Evolutionary conservation across 2,113 vertebrate genomes (phyloP).

Genomic region (Brachionichthys hirsutus): DNA sequence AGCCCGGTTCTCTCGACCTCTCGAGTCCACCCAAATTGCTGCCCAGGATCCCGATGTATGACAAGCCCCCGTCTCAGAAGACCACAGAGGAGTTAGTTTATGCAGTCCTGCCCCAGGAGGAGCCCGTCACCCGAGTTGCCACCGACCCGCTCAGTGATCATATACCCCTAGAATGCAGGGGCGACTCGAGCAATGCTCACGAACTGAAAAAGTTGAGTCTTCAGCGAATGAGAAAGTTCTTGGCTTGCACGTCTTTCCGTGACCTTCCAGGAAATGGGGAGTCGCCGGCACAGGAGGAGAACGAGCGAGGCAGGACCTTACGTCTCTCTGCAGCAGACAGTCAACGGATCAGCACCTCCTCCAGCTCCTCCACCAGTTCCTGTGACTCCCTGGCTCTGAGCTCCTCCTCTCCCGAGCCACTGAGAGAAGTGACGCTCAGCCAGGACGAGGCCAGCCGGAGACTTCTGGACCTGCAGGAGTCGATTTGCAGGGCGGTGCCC

Average conservation of each 20-base stretch:
- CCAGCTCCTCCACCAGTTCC: slow-evolving; percentile 80
- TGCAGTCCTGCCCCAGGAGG: slow-evolving; percentile 49
- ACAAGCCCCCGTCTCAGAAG: slow-evolving; percentile 56
- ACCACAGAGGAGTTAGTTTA: slow-evolving; percentile 47
- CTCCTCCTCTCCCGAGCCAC: slow-evolving; percentile 72
- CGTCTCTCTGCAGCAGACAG: slow-evolving; percentile 65
- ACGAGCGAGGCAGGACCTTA: background rate
- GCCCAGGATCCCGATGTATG: slow-evolving; percentile 36
- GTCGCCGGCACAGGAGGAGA: slow-evolving; percentile 7
- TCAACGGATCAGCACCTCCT: slow-evolving; percentile 78
- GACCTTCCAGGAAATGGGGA: slow-evolving; percentile 27
- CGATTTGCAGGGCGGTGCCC: slow-evolving; percentile 77
- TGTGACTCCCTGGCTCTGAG: slow-evolving; percentile 71
- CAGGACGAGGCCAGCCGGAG: slow-evolving; percentile 78
- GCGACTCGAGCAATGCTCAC: slow-evolving; percentile 62
- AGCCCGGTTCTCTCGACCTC: slow-evolving; percentile 33
- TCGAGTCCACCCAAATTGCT: slow-evolving; percentile 18
- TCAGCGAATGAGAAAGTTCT: slow-evolving; percentile 39
- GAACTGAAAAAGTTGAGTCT: slow-evolving; percentile 72
- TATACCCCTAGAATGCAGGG: slow-evolving; percentile 63
- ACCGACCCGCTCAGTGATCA: slow-evolving; percentile 46
- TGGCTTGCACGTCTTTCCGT: slow-evolving; percentile 15
- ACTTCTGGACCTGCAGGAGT: slow-evolving; percentile 80
- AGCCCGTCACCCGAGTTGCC: background rate
- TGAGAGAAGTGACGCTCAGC: slow-evolving; percentile 75